Evolutionary conservation across 2,797 vertebrate genomes (phyloP), one percentile per base, ranked within the genome.

Genomic region (Epinephelus coioides): DNA sequence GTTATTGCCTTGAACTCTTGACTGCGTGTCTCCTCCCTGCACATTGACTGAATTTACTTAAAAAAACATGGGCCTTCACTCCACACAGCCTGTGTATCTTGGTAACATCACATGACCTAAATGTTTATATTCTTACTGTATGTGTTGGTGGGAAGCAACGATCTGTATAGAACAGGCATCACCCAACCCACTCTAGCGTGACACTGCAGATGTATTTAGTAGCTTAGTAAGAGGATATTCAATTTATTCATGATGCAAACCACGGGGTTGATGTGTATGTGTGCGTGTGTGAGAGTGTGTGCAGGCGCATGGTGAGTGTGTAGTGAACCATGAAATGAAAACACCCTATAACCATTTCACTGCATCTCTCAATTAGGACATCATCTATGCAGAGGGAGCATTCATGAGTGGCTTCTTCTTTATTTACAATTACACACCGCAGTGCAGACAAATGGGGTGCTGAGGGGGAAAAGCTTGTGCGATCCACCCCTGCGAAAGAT

Each of bases 181-280:
- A 49, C 62, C 69, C 72, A 55, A 60, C 1, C 30, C 59, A 57
- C 84, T 76, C 82, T 84, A 78, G 92, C 78, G 77, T 89, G 88
- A 89, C 88, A 74, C 86, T 82, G 86, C 82, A 90, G 88, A 90
- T 82, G 81, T 91, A 89, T 93, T 91, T 89, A 92, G 90, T 49
- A 86, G 88, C 91, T 92, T 90, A 86, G 89, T 82, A 86, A 88
- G 86, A 91, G 82, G 85, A 92, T 89, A 93, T 94, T 93, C 92
- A 90, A 91, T 94, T 94, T 95, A 94, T 94, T 94, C 89, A 95
- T 93, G 92, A 94, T 90, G 83, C 85, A 90, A 87, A 89, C 92
- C 92, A 90, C 88, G 89, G 80, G 57, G 76, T 63, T 69, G 69
- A 50, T 86, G 86, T 83, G 73, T 79, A 50, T 79, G 79, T 73